These are phyloP conservation scores for Tyrannus savana DNA, from an alignment of 2,113 vertebrate species.

Conservation along the genomic window DNA sequence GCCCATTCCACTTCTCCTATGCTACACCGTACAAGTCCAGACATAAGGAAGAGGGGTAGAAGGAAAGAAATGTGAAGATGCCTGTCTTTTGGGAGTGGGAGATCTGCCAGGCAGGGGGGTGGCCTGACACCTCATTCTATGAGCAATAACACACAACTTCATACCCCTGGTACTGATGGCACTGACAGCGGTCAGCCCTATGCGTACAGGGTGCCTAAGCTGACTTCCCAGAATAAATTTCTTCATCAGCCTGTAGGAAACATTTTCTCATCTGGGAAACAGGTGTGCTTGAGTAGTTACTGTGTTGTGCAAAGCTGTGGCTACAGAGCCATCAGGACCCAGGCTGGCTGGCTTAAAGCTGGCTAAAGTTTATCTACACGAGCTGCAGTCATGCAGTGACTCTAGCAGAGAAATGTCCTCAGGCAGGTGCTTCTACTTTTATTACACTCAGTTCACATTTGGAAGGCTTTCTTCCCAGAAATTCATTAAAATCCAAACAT, in stretches of 20 bases:
- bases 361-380: neutral
- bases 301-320: neutral
- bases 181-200: neutral
- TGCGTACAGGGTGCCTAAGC: neutral
- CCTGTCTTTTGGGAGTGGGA: neutral
- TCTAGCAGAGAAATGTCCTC: slow-evolving; percentile 10
- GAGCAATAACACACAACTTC: neutral
- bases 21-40: neutral
- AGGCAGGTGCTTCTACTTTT: slow-evolving; percentile 28
- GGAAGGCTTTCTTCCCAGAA: slow-evolving; percentile 1
- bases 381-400: slow-evolving; percentile 10
- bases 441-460: neutral
- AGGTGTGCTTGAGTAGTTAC: neutral
- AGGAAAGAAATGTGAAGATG: neutral
- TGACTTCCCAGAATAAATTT: neutral
- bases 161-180: neutral
- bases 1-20: neutral
- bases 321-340: neutral
- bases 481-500: slow-evolving; percentile 1
- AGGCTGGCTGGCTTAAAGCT: neutral
- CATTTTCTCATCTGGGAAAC: neutral
- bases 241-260: neutral
- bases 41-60: neutral
- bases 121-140: neutral
- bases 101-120: neutral